Percentiles rank a stretch among this genome's conserved stretches.
These are phyloP conservation scores for Phenganax marumi DNA, from an alignment of 92 coral and sea anemone genomes.

Conservation along the genomic window DNA sequence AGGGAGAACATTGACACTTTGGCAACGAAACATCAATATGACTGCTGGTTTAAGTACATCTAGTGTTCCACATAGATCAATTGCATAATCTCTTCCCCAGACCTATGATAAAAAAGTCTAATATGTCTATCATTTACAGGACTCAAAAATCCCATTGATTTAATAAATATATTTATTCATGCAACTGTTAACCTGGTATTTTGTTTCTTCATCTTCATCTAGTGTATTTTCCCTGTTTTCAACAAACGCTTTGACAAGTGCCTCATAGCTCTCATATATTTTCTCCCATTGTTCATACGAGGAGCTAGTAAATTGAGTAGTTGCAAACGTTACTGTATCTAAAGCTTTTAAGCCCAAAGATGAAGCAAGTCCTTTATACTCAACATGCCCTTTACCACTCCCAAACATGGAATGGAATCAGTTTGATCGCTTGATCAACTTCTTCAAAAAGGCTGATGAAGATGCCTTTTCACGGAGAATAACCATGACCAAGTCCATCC, in stretches of 20 bases:
- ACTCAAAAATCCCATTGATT: too few species aligned
- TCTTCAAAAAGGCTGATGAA: background rate
- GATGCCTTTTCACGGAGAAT: background rate
- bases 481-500: background rate
- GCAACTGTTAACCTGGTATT: too few species aligned
- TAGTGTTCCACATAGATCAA: background rate
- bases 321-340: background rate
- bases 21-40: background rate
- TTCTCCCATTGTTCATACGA: conserved; percentile 11
- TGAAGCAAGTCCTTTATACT: background rate
- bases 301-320: background rate
- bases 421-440: background rate
- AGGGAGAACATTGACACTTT: background rate
- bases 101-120: too few species aligned
- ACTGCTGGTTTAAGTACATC: conserved; percentile 11
- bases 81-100: background rate
- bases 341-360: background rate
- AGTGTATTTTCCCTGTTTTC: background rate
- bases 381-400: background rate
- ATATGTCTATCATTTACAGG: too few species aligned
- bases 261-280: background rate
- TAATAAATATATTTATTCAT: too few species aligned
- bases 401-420: background rate
- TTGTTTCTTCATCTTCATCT: conserved; percentile 3
- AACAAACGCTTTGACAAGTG: conserved; percentile 6